phyloP scores from a whole-genome alignment of 1,140 invertebrate species.

The Geopemphigus sp. region DNA sequence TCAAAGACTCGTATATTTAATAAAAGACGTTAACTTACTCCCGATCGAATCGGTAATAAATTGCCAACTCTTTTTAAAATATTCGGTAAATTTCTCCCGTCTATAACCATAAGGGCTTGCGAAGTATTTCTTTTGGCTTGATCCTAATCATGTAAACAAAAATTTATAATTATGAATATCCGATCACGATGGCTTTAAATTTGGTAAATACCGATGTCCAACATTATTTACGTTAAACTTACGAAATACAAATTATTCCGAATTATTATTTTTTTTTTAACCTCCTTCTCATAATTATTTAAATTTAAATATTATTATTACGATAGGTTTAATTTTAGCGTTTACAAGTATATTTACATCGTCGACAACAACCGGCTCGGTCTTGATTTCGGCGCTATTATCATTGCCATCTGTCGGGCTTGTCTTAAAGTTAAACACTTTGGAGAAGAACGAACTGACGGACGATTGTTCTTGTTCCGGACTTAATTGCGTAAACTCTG shows the following conservation, averaged over 20 bases:
- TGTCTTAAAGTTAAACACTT: conserved; percentile 59
- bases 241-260: too few species aligned
- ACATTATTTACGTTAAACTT: too few species aligned
- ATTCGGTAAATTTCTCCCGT: conserved; percentile 74
- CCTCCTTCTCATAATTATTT: too few species aligned
- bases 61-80: conserved; percentile 77
- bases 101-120: conserved; percentile 57
- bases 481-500: conserved; percentile 72
- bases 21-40: conserved; percentile 60
- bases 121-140: conserved; percentile 29
- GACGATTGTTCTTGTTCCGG: conserved; percentile 63
- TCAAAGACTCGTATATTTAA: neutral
- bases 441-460: conserved; percentile 62
- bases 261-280: too few species aligned
- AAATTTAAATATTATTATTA: too few species aligned
- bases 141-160: conserved; percentile 12
- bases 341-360: conserved; percentile 13
- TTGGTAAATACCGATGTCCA: too few species aligned
- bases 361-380: neutral
- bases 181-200: too few species aligned
- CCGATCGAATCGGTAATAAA: conserved; percentile 70
- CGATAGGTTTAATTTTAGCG: too few species aligned
- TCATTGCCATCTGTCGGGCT: conserved; percentile 23
- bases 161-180: neutral
- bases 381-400: neutral